phyloP scores from a whole-genome alignment of 1,140 invertebrate species.

The Ips nitidus region DNA sequence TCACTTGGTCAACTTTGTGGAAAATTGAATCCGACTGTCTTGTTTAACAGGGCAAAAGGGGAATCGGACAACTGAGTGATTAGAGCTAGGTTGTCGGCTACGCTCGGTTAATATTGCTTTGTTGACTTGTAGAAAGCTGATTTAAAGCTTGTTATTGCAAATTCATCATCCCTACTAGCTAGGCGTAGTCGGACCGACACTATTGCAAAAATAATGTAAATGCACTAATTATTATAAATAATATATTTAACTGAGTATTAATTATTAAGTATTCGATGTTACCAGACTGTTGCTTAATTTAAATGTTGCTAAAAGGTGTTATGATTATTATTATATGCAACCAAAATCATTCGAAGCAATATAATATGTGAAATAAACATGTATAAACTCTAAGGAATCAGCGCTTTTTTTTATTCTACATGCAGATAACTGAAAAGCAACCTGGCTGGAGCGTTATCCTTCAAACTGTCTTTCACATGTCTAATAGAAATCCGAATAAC shows the following conservation, averaged over 20 bases:
- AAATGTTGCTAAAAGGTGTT: constrained; percentile 36
- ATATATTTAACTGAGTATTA: too few species aligned
- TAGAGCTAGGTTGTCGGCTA: constrained; percentile 18
- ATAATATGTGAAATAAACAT: constrained; percentile 48
- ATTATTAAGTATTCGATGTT: constrained; percentile 49
- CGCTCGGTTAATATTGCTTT: constrained; percentile 25
- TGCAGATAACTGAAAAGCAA: too few species aligned
- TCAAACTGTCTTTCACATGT: too few species aligned
- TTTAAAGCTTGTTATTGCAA: too few species aligned
- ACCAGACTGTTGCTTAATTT: constrained; percentile 52
- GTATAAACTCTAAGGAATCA: constrained; percentile 44
- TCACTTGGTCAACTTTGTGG: constrained; percentile 20
- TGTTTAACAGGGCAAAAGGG: constrained; percentile 21
- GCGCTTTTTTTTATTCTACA: constrained; percentile 36
- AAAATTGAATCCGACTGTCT: constrained; percentile 23
- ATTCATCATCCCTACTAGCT: too few species aligned
- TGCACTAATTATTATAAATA: too few species aligned
- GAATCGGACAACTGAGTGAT: constrained; percentile 32
- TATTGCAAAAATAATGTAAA: too few species aligned
- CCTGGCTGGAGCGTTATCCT: too few species aligned
- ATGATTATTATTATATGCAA: constrained; percentile 28
- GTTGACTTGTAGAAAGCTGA: not conserved
- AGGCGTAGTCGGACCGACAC: too few species aligned
- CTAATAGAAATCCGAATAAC: too few species aligned
- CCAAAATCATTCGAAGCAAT: constrained; percentile 43